These are phyloP conservation scores for Dromococcyx pavoninus DNA, from an alignment of 2,797 vertebrate genomes.

Conservation along the genomic window DNA sequence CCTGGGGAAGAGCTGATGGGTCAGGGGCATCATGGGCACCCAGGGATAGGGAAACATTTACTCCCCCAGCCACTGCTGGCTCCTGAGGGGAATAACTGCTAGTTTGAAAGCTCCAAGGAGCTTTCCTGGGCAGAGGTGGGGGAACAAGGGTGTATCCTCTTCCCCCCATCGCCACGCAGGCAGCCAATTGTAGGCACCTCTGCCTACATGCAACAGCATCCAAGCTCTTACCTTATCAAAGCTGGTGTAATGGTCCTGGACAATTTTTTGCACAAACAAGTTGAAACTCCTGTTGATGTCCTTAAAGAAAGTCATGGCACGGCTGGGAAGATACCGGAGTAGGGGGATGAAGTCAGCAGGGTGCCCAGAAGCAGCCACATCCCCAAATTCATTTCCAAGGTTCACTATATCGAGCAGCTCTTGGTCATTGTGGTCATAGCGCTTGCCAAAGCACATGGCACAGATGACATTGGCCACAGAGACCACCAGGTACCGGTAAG, in stretches of 20 bases:
- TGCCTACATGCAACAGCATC: not conserved
- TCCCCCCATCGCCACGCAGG: not conserved
- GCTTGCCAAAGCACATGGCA: constrained; percentile 89
- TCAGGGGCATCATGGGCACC: not conserved
- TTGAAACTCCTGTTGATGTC: constrained; percentile 77
- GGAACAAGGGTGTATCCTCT: not conserved
- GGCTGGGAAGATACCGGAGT: constrained; percentile 84
- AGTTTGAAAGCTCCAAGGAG: not conserved
- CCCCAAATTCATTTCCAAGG: constrained; percentile 82
- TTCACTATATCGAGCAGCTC: constrained; percentile 83
- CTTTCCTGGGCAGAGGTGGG: not conserved
- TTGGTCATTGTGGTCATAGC: constrained; percentile 83
- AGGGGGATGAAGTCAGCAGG: constrained; percentile 88
- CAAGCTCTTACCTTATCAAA: constrained; percentile 83
- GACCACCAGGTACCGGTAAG: constrained; percentile 79
- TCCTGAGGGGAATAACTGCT: not conserved
- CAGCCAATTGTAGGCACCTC: not conserved
- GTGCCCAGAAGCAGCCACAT: constrained; percentile 78
- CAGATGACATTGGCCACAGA: constrained; percentile 91
- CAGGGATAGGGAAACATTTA: not conserved
- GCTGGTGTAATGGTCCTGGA: constrained; percentile 84
- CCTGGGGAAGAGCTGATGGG: constrained; percentile 65
- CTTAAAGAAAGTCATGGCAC: constrained; percentile 78
- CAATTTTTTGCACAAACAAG: constrained; percentile 76
- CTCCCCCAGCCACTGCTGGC: rapidly evolving